Base-by-base conservation (phyloP, 1,140 invertebrate species). In the Choristoneura fumiferana region DNA sequence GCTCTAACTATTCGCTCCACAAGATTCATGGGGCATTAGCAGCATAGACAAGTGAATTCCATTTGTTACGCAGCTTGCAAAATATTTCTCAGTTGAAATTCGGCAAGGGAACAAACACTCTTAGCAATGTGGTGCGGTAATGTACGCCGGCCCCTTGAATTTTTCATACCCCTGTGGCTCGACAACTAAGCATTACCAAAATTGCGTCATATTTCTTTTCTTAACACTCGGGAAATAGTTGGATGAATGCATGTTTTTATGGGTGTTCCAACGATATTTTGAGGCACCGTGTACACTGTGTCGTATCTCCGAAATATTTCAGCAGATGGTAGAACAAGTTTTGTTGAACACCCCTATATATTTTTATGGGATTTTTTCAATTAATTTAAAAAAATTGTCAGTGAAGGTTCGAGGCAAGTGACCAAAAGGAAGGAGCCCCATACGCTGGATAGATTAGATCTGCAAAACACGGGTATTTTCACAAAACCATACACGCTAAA, bases 171-270 rank as follows among this genome's bases (percentile, higher is more conserved):
- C 84, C 80, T 75, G 83, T 82, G 83, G 78, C 81, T 78, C 76
- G 81, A 83, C 82, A 87, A 85, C 82, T 85, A 78, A 83, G 78
- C 85, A 88, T 88, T 87, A 88, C 82, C 77, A 73, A 85, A 88
- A 88, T 88, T 88, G 84, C 85, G 77, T 87, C 83, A 88, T 88
- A 88, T 87, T 87, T 88, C 82, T 88, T 84, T 80, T 79, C 78
- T 65, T 71, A 78, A 76, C 79, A 83, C 80, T 79, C 71, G 71
- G 73, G 67, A 81, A 84, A 82, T 84, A 87, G 82, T 85, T 75
- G 76, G 73, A 74, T 69, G 74, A 71, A 81, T 84, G 74, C 76
- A 69, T 73, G 69, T 65, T 84, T 77, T 69, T 71, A 62, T 63
- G 62, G 33, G 14, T 52, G 57, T 52, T 58, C 49, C 43, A 17